Conservation (phyloP, 2,888 invertebrate genomes). For the Shargacucullia verbasci region DNA sequence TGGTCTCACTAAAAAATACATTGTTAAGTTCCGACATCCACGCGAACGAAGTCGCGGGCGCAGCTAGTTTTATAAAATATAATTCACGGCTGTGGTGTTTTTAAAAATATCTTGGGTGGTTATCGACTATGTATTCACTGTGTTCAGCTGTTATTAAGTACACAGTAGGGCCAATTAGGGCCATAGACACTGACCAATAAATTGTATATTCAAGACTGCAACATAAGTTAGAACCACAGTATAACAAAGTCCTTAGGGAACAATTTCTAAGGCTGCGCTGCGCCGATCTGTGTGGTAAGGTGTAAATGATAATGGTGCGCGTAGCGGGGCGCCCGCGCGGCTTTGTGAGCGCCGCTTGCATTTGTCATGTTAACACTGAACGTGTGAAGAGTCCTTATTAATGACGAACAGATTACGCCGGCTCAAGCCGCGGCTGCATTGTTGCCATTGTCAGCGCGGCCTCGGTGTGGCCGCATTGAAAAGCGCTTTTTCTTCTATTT, state of each 20-base stretch:
- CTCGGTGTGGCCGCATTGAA: conserved; percentile 70
- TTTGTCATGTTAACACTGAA: conserved; percentile 88
- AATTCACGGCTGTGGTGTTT: too few species aligned
- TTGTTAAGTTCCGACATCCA: too few species aligned
- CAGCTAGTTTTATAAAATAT: too few species aligned
- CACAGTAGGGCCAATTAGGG: not conserved
- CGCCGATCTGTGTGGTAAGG: conserved; percentile 66
- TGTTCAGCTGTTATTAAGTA: conserved; percentile 1
- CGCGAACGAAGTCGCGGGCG: too few species aligned
- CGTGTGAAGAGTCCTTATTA: conserved; percentile 86
- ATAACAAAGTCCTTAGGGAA: conserved; percentile 37
- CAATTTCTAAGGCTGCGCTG: conserved; percentile 37
- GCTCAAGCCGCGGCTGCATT: conserved; percentile 70
- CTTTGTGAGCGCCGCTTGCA: conserved; percentile 76
- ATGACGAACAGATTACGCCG: conserved; percentile 83
- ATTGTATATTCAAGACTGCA: conserved; percentile 1
- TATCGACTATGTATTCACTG: too few species aligned
- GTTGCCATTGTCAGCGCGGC: conserved; percentile 69
- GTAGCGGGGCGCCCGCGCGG: conserved; percentile 68
- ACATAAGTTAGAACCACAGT: conserved; percentile 13
- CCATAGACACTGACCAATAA: too few species aligned
- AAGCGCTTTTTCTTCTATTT: conserved; percentile 71
- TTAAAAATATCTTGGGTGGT: too few species aligned
- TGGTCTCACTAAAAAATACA: too few species aligned
- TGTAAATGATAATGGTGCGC: conserved; percentile 70